A percentile compares a stretch with the other conserved stretches of the same genome.
Evolutionary conservation across 1,140 invertebrate species (phyloP).

Genomic region (Temnothorax curvispinosus): DNA sequence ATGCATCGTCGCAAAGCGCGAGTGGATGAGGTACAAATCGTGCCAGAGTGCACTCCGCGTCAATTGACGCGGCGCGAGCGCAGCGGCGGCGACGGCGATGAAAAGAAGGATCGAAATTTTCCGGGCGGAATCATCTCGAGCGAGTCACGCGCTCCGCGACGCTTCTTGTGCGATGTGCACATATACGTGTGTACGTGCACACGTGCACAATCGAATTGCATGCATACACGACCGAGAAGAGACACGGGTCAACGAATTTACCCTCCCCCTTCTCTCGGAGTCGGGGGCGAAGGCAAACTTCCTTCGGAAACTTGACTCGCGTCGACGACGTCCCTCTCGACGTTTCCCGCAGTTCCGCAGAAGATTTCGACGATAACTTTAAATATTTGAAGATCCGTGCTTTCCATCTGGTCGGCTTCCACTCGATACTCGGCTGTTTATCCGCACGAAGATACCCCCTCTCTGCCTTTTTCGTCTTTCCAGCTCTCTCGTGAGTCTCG

Average conservation of each 20-base stretch:
- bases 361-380: conserved; percentile 52
- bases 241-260: conserved; percentile 49
- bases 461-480: background rate
- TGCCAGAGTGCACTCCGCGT: conserved; percentile 28
- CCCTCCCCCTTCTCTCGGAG: too few species aligned
- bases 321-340: background rate
- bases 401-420: conserved; percentile 13
- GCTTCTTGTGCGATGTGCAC: background rate
- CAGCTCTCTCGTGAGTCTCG: background rate
- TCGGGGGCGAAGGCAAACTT: background rate
- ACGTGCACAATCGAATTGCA: too few species aligned
- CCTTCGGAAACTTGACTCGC: conserved; percentile 37
- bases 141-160: conserved; percentile 5
- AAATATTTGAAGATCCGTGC: conserved; percentile 61
- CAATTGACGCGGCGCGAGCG: conserved; percentile 27
- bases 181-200: too few species aligned
- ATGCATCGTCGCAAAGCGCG: conserved; percentile 25
- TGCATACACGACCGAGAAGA: background rate
- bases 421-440: conserved; percentile 45
- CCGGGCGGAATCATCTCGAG: background rate
- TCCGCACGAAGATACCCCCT: background rate
- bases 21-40: background rate
- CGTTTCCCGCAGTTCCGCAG: conserved; percentile 13
- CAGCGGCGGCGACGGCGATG: background rate
- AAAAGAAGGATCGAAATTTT: conserved; percentile 47